Evolutionary conservation across 2,113 vertebrate genomes (phyloP).

Genomic region (Scalopus aquaticus): DNA sequence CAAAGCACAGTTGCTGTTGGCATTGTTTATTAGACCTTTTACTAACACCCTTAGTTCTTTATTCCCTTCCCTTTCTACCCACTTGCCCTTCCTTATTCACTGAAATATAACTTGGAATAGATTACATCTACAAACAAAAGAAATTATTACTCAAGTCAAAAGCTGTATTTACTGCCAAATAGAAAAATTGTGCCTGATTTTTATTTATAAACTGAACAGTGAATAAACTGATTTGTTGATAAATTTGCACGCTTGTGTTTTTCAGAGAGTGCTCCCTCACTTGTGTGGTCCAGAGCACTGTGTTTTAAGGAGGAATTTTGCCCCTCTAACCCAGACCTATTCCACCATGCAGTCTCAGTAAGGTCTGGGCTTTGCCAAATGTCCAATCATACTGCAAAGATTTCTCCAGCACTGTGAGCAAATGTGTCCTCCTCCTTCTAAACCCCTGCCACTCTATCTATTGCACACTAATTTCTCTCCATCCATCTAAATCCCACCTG

Average conservation of each 20-base stretch:
- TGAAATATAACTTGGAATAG: background rate
- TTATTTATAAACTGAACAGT: background rate
- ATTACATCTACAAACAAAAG: background rate
- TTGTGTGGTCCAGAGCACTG: background rate
- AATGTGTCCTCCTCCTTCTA: background rate
- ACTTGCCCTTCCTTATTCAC: background rate
- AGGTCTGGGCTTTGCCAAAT: background rate
- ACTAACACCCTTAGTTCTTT: background rate
- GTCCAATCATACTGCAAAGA: no score
- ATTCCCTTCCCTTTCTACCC: background rate
- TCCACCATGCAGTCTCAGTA: background rate
- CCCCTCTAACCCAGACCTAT: background rate
- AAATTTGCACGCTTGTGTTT: background rate
- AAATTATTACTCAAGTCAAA: background rate
- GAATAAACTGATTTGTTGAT: background rate
- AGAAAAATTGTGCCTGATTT: background rate
- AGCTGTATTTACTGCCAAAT: background rate
- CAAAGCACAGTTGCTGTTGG: background rate
- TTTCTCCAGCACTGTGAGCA: background rate
- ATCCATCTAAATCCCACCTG: background rate
- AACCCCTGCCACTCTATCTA: background rate
- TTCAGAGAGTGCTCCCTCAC: background rate
- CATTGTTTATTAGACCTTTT: background rate
- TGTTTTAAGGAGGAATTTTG: background rate
- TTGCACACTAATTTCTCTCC: background rate